Conservation (phyloP, 2,797 vertebrate species). For the Myoxocephalus aenaeus region DNA sequence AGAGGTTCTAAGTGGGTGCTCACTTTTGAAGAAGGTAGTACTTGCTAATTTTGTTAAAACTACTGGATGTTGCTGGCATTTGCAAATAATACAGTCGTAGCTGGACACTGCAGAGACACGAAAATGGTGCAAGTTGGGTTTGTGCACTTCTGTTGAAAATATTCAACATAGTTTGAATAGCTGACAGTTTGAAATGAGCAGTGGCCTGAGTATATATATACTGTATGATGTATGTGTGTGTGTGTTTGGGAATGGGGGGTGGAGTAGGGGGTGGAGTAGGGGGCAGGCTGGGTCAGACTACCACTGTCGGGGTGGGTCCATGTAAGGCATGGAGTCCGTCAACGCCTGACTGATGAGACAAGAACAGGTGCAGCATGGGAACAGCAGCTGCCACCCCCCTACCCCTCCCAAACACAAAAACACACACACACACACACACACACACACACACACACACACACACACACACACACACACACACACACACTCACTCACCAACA, state of each 20-base stretch:
- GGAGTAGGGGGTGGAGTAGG: conserved; percentile 19
- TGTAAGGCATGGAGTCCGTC: conserved; percentile 82
- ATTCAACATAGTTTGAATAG: conserved; percentile 6
- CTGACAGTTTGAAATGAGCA: neutral
- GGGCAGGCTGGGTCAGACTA: conserved; percentile 52
- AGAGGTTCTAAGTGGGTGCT: neutral
- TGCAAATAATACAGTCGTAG: neutral
- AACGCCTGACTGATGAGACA: conserved; percentile 80
- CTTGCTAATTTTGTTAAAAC: conserved; percentile 14
- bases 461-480: conserved; percentile 30
- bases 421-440: conserved; percentile 27
- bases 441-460: conserved; percentile 26
- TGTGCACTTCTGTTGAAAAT: neutral
- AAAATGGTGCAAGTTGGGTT: neutral
- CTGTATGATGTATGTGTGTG: neutral
- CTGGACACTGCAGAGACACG: neutral
- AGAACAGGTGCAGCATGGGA: conserved; percentile 82
- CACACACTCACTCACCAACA: conserved; percentile 32
- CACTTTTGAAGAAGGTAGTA: neutral
- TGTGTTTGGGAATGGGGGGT: neutral
- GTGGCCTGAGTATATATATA: conserved; percentile 21
- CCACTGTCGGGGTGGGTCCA: conserved; percentile 74
- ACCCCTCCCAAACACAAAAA: conserved; percentile 37
- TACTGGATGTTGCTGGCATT: neutral
- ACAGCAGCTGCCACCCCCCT: conserved; percentile 77